phyloP scores from a whole-genome alignment of 1,140 invertebrate species.

The Pomacea maculata region DNA sequence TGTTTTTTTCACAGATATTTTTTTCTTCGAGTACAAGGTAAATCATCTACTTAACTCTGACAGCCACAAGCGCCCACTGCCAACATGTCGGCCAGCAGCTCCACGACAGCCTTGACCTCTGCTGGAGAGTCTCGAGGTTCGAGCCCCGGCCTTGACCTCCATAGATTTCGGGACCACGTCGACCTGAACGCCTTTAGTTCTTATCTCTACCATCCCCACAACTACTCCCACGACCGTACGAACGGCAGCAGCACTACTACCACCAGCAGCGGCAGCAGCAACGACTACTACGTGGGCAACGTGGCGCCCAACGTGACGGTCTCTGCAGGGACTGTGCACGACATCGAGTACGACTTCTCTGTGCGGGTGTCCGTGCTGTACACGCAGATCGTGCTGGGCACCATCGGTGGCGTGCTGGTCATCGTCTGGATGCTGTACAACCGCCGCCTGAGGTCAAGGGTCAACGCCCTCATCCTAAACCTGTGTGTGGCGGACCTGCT shows the following conservation, averaged over 20 bases:
- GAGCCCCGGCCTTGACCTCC: no score
- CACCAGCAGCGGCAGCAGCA: not conserved
- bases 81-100: not conserved
- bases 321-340: constrained; percentile 33
- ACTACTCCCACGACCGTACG: not conserved
- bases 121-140: not conserved
- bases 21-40: not conserved
- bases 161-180: not conserved
- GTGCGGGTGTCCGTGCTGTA: constrained; percentile 41
- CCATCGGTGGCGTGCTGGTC: constrained; percentile 48
- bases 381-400: constrained; percentile 46
- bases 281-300: constrained; percentile 5
- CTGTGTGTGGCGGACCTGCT: constrained; percentile 61
- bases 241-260: not conserved
- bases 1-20: not conserved
- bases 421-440: constrained; percentile 55
- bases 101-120: not conserved
- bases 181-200: not conserved
- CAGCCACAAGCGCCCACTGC: not conserved
- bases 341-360: constrained; percentile 42
- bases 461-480: constrained; percentile 63
- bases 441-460: constrained; percentile 44
- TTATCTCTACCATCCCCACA: not conserved
- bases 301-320: constrained; percentile 13
- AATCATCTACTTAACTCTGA: not conserved